phyloP scores from a whole-genome alignment of 2,113 vertebrate species.

The Nymphicus hollandicus region DNA sequence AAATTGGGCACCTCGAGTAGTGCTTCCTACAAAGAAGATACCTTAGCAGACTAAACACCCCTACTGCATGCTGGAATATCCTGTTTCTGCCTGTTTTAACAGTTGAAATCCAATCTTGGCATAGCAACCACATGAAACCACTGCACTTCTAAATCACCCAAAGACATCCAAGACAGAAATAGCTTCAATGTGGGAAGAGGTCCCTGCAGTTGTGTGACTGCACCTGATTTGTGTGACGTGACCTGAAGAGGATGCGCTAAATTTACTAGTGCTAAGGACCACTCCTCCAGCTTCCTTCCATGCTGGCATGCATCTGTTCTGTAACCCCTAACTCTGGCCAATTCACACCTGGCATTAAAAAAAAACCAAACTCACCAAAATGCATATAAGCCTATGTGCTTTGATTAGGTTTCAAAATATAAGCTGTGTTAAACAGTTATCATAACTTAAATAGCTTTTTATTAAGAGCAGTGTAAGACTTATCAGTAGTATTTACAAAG shows the following conservation, averaged over 20 bases:
- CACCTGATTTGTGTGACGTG: not conserved
- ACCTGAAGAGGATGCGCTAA: not conserved
- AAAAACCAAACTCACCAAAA: not conserved
- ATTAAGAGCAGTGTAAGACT: not conserved
- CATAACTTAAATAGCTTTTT: not conserved
- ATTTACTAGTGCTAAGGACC: not conserved
- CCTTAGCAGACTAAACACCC: not conserved
- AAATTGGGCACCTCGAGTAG: not conserved
- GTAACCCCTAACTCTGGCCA: not conserved
- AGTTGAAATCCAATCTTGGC: not conserved
- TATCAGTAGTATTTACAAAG: slow-evolving; percentile 6
- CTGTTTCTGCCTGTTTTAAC: not conserved
- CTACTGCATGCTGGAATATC: not conserved
- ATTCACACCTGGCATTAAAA: not conserved
- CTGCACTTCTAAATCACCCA: not conserved
- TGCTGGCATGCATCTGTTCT: not conserved
- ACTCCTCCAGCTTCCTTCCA: not conserved
- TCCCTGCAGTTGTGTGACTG: not conserved
- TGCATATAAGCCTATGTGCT: not conserved
- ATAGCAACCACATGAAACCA: not conserved
- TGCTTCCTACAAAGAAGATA: not conserved
- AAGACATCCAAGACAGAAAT: not conserved
- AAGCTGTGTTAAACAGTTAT: not conserved
- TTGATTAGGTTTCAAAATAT: not conserved
- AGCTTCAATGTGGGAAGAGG: not conserved